A percentile compares a stretch with the other conserved stretches of the same genome.
These are phyloP conservation scores for Anas capensis DNA, from an alignment of 2,797 vertebrate genomes.

Conservation along the genomic window DNA sequence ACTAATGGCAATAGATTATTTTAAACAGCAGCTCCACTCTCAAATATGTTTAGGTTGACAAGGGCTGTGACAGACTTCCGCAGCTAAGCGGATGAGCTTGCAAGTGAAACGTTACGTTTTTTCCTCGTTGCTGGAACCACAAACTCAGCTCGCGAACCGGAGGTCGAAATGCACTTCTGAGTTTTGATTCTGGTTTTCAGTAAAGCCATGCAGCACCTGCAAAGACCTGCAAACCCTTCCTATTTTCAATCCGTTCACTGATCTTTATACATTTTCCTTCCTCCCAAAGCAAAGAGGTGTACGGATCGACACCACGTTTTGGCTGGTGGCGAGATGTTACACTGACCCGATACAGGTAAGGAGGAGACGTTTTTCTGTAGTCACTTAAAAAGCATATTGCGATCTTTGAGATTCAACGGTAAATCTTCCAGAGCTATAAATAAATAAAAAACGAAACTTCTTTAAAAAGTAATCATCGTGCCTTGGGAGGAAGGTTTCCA, in stretches of 20 bases:
- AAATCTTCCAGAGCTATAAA: background rate
- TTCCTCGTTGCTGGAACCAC: background rate
- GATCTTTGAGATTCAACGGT: background rate
- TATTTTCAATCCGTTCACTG: background rate
- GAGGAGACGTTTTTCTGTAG: background rate
- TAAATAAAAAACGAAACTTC: background rate
- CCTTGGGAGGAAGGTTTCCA: background rate
- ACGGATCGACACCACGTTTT: background rate
- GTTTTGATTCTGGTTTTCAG: background rate
- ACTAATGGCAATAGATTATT: constrained; percentile 51
- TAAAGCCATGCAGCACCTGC: fast-evolving
- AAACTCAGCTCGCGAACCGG: background rate
- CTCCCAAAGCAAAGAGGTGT: background rate
- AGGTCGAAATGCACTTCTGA: background rate
- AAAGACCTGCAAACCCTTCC: background rate
- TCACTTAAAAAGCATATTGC: background rate
- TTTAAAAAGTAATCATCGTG: background rate
- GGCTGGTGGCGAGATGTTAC: fast-evolving
- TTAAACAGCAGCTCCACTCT: constrained; percentile 31
- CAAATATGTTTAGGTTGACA: constrained; percentile 55
- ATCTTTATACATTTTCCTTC: background rate
- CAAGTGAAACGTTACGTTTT: background rate
- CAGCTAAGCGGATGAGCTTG: background rate
- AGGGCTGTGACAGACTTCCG: background rate
- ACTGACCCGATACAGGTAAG: background rate